Percentiles rank a stretch among this genome's conserved stretches.
Evolutionary conservation across 1,140 invertebrate genomes (phyloP).

Genomic region (Colletes gigas): DNA sequence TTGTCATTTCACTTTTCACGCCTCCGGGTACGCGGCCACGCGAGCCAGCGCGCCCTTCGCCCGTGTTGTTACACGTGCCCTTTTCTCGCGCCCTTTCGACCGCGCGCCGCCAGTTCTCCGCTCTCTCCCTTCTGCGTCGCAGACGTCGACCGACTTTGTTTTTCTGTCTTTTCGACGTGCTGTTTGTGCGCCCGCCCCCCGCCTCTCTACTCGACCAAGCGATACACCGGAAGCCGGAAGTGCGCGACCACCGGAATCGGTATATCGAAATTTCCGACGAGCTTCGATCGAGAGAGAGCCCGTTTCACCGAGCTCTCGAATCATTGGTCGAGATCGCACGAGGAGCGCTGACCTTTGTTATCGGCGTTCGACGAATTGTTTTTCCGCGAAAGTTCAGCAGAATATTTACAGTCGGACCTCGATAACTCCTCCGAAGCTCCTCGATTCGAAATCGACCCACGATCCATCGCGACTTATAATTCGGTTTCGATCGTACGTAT

Average conservation of each 20-base stretch:
- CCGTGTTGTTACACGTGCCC: slow-evolving; percentile 37
- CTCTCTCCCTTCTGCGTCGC: no score
- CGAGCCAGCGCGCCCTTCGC: slow-evolving; percentile 24
- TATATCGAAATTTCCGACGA: not conserved
- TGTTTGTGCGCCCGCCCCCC: no score
- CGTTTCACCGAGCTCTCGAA: slow-evolving; percentile 18
- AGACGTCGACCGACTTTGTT: no score
- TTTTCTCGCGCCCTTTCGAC: slow-evolving; percentile 44
- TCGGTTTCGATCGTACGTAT: no score
- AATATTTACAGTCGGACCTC: slow-evolving; percentile 10
- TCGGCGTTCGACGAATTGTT: slow-evolving; percentile 37
- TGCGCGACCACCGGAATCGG: slow-evolving; percentile 33
- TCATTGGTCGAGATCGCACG: not conserved
- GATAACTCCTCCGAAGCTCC: no score
- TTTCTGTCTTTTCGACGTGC: not conserved
- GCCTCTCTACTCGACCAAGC: no score
- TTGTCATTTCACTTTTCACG: slow-evolving; percentile 43
- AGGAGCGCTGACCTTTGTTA: slow-evolving; percentile 47
- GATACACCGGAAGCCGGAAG: slow-evolving; percentile 37
- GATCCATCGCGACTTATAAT: no score
- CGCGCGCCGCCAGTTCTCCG: slow-evolving; percentile 1
- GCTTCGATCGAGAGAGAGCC: not conserved
- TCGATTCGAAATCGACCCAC: no score
- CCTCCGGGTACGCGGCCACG: slow-evolving; percentile 23
- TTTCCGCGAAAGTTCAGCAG: slow-evolving; percentile 42